Conservation (phyloP, 2,888 invertebrate genomes). For the Glaucopsyche alexis region DNA sequence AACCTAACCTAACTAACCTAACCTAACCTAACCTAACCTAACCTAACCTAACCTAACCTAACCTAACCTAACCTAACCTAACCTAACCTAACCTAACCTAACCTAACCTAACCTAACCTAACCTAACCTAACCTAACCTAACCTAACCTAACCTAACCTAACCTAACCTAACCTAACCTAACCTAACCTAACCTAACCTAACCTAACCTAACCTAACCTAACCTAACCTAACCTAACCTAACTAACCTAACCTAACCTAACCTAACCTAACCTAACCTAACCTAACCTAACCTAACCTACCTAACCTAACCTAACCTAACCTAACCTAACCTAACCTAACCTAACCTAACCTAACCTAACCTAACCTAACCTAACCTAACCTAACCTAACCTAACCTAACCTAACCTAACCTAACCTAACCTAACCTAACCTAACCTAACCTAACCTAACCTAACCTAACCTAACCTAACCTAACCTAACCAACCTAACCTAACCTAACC, state of each 20-base stretch:
- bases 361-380: slow-evolving; percentile 53
- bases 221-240: slow-evolving; percentile 46
- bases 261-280: slow-evolving; percentile 43
- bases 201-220: slow-evolving; percentile 45
- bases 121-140: slow-evolving; percentile 45
- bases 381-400: slow-evolving; percentile 55
- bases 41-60: too few relatives aligned
- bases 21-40: slow-evolving; percentile 37
- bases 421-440: slow-evolving; percentile 50
- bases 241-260: slow-evolving; percentile 46
- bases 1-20: slow-evolving; percentile 44
- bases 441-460: slow-evolving; percentile 43
- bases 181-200: slow-evolving; percentile 35
- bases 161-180: slow-evolving; percentile 36
- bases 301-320: slow-evolving; percentile 45
- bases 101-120: slow-evolving; percentile 44
- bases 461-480: slow-evolving; percentile 42
- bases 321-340: slow-evolving; percentile 44
- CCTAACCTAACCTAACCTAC: too few relatives aligned
- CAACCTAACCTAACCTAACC: slow-evolving; percentile 40
- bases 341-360: slow-evolving; percentile 51
- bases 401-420: slow-evolving; percentile 52
- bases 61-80: slow-evolving; percentile 40
- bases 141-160: slow-evolving; percentile 45
- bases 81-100: slow-evolving; percentile 43